Base-by-base conservation (phyloP, 2,113 vertebrate genomes). In the Spizaetus ornatus region DNA sequence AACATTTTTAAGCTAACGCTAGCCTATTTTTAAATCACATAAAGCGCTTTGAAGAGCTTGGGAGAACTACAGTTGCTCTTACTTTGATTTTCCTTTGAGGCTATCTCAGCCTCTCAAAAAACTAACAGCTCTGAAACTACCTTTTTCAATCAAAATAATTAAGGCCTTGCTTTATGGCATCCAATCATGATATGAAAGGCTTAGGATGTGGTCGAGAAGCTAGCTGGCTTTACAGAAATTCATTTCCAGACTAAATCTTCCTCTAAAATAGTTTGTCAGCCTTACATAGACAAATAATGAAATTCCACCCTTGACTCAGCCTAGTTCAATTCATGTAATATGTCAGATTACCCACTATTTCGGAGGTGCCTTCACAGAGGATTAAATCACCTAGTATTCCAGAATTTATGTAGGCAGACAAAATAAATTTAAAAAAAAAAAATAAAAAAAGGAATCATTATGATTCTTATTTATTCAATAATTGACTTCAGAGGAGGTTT, bases 221-320 rank as follows among this genome's bases (percentile, higher is more conserved):
- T 80, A 69, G 43, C 53, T 80, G 72, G 66, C 56, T 90, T 88
- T 93, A 80, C 66, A 95, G 50, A 94, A 96, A 94, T 90, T 82
- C 11, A 59, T 90, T 93, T 94, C 56, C 53, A 86, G 81, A 15
- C 48, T 73, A 88, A 94, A 87, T 80, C 78, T 94, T 59, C 34
- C 61, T 83, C 55, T 82, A 67, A 96, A 95, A 91, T 50, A 88
- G 78, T 95, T 91, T 88, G 45, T 95, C 93, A 91, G n/a, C n/a
- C 76, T 88, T 81, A 71, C 89, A 26, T 9, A 88, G 82, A 63
- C 74, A 95, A 95, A 88, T 96, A 94, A 97, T 94, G 82, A 91
- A 95, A 97, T 94, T 94, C 80, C 34, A 69, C 85, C 84, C 71
- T 95, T 93, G 91, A 90, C 74, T 97, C 91, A 91, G 91, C 87